Evolutionary conservation across 2,888 invertebrate genomes (phyloP), one percentile per base, ranked within the genome.

Genomic region (Aphrophora alni): DNA sequence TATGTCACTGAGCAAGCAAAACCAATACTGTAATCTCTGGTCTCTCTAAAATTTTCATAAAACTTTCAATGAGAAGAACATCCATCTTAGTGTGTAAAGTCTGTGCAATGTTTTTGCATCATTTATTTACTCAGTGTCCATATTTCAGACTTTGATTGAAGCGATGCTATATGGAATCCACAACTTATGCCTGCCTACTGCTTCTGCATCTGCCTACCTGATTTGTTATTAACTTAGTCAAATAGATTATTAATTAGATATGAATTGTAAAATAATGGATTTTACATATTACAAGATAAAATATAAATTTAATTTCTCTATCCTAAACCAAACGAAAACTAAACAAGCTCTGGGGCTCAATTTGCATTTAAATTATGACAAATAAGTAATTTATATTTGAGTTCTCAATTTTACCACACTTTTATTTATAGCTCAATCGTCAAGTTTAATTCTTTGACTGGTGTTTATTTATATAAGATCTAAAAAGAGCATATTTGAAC

Each of bases 191-290:
- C 59, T 59, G 59, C 59, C 59, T 59, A 59, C 59, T 59, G 59
- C 59, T 59, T 44, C 44, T 17, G 44, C 44, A 7, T 59, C 59
- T 59, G 59, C 59, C 59, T 59, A 59, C 59, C 21, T 59, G 59
- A 59, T 59, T 59, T 59, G 59, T 59, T 59, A 59, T 59, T 59
- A 59, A 21, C 59, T 59, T 59, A 59, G 59, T 59, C 59, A 59
- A 59, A 59, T 59, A 59, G 59, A 59, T 59, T 59, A 59, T 21
- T 59, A 59, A 59, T 33, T 59, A 59, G 59, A 59, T 21, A 59
- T 59, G 21, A 59, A 59, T 59, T 59, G 59, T 59, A 21, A 59
- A 59, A 59, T 59, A 59, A 21, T 21, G 21, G 14, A 59, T 59
- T 59, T 59, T 59, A 59, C 59, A 59, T 59, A 59, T 59, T 59